Evolutionary conservation across 64 coral and sea anemone species (phyloP).

Genomic region (Pachyseris speciosa): DNA sequence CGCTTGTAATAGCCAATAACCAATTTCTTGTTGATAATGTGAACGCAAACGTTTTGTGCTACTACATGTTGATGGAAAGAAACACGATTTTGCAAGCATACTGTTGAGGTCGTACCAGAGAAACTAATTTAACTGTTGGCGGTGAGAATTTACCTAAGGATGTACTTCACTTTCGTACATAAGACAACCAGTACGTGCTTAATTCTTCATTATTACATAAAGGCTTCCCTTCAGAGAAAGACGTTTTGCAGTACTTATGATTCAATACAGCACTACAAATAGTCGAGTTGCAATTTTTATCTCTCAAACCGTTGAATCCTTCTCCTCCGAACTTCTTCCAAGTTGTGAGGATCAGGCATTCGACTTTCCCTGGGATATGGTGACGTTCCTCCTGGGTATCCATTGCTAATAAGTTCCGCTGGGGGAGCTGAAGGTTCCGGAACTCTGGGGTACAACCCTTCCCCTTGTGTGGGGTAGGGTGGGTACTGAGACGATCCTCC

Average conservation of each 20-base stretch:
- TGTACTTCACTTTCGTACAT: no score
- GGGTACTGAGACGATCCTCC: background rate
- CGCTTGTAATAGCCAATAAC: no score
- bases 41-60: no score
- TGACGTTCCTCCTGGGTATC: background rate
- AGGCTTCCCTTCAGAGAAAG: background rate
- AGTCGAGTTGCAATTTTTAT: background rate
- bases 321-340: conserved; percentile 55
- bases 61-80: no score
- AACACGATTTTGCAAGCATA: no score
- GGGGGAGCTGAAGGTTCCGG: conserved; percentile 53
- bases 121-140: no score
- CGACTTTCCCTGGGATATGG: background rate
- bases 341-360: conserved; percentile 22
- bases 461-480: conserved; percentile 2
- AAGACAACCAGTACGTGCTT: no score
- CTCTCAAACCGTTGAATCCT: conserved; percentile 36
- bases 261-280: background rate
- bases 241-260: background rate
- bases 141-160: no score
- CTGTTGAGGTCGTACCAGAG: no score
- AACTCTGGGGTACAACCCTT: conserved; percentile 57
- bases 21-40: no score
- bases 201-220: no score
- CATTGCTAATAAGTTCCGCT: background rate